These are phyloP conservation scores for Lasioglossum figueresi DNA, from an alignment of 2,888 invertebrate species.

Conservation along the genomic window DNA sequence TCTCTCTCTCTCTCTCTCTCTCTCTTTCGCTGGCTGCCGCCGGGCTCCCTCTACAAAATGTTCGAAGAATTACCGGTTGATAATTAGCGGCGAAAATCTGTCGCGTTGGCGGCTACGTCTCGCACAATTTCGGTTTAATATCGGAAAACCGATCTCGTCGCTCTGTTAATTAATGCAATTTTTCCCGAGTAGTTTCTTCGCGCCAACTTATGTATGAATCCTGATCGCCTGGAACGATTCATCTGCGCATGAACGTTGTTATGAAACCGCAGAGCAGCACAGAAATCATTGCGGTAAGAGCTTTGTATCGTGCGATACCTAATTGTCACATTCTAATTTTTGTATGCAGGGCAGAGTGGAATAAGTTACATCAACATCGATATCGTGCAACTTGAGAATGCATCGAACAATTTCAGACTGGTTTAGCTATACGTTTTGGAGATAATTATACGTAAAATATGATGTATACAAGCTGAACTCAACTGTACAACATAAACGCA, in stretches of 20 bases:
- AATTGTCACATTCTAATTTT: not conserved
- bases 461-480: too few relatives aligned
- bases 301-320: not conserved
- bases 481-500: too few relatives aligned
- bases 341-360: not conserved
- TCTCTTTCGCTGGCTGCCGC: not conserved
- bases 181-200: not conserved
- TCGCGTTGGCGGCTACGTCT: not conserved
- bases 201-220: not conserved
- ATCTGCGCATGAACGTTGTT: not conserved
- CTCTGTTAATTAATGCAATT: conserved; percentile 56
- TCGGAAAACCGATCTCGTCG: conserved; percentile 23
- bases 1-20: not conserved
- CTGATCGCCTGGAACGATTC: not conserved
- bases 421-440: too few relatives aligned
- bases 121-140: conserved; percentile 24
- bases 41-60: conserved; percentile 23
- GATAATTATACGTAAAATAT: too few relatives aligned
- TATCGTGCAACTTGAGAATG: too few relatives aligned
- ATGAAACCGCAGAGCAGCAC: not conserved
- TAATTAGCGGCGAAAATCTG: conserved; percentile 56
- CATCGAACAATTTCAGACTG: too few relatives aligned
- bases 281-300: not conserved
- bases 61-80: conserved; percentile 49
- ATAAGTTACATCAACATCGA: not conserved